Conservation (phyloP, 2,113 vertebrate genomes). For the Eurypyga helias region DNA sequence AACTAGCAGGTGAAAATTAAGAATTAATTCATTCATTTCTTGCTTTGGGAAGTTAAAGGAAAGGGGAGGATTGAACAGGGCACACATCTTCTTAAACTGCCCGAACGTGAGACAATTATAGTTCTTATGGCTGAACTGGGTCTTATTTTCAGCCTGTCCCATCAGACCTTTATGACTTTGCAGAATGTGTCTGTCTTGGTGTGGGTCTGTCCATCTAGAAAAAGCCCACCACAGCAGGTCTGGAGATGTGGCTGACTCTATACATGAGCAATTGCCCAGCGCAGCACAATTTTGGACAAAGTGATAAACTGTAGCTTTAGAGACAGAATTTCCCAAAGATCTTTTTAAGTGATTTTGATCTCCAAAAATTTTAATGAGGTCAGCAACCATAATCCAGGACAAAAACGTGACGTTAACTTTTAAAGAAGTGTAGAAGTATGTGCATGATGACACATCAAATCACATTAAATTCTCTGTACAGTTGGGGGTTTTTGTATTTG, state of each 20-base stretch:
- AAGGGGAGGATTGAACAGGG: background rate
- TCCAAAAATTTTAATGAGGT: background rate
- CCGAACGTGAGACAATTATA: background rate
- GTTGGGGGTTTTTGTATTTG: background rate
- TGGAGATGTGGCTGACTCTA: background rate
- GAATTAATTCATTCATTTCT: background rate
- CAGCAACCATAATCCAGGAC: background rate
- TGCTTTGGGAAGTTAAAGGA: background rate
- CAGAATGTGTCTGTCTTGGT: background rate
- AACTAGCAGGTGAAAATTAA: background rate
- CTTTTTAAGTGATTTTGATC: background rate
- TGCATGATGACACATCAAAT: background rate
- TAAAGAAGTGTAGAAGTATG: background rate
- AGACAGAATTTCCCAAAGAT: background rate
- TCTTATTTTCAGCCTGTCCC: background rate
- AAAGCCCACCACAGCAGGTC: rapidly evolving
- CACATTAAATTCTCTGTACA: background rate
- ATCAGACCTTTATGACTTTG: background rate
- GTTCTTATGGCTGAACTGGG: background rate
- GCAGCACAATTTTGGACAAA: background rate
- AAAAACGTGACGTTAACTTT: background rate
- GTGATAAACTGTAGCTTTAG: background rate
- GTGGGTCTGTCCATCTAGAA: background rate
- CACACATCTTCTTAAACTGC: background rate
- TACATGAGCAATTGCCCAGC: background rate